phyloP scores from a whole-genome alignment of 1,140 invertebrate genomes.

The Drosophila nikananu region DNA sequence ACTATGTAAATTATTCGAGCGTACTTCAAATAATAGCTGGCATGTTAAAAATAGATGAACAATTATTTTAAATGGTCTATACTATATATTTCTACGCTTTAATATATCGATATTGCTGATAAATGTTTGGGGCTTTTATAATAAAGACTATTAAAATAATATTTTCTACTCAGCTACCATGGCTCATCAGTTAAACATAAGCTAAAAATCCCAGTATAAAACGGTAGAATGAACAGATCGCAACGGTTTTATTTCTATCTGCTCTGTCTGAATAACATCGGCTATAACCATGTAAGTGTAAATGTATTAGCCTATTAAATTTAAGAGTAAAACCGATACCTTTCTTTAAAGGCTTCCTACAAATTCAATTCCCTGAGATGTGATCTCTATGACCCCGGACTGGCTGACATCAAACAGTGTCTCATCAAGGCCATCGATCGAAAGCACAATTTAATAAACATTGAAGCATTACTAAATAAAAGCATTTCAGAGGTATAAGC shows the following conservation, averaged over 20 bases:
- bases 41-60: not conserved
- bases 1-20: not conserved
- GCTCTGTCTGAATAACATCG: not conserved
- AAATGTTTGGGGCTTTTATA: not conserved
- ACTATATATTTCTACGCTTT: not conserved
- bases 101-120: not conserved
- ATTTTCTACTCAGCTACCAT: not conserved
- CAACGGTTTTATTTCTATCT: not conserved
- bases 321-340: fast-evolving
- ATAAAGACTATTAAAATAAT: not conserved
- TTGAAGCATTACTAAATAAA: conserved; percentile 3
- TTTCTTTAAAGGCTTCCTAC: conserved; percentile 6
- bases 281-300: not conserved
- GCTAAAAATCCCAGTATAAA: not conserved
- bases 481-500: conserved; percentile 30
- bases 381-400: not conserved
- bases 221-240: not conserved
- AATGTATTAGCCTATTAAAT: not conserved
- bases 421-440: conserved; percentile 44
- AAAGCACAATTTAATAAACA: conserved; percentile 23
- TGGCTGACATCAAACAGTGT: conserved; percentile 3
- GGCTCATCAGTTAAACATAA: too few species aligned
- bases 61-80: not conserved
- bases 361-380: conserved; percentile 38
- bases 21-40: not conserved